Conservation (phyloP, 2,113 vertebrate species). For the Regulus satrapa region DNA sequence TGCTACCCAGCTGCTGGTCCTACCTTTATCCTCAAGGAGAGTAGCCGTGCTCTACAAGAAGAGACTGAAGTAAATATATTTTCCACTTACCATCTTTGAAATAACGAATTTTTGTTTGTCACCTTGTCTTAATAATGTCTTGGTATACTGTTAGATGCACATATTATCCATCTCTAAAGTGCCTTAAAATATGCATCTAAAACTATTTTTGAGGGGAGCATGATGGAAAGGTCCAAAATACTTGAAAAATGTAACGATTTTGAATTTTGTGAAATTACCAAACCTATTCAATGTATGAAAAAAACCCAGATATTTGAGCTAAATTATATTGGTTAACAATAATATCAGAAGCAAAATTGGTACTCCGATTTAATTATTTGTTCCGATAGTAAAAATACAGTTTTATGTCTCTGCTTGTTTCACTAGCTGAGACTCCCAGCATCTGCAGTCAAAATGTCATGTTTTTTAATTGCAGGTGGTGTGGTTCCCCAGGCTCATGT, state of each 20-base stretch:
- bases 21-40: neutral
- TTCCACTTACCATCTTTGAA: neutral
- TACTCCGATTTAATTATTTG: neutral
- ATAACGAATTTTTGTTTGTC: neutral
- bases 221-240: neutral
- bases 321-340: neutral
- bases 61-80: neutral
- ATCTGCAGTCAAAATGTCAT: neutral
- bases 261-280: neutral
- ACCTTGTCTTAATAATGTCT: neutral
- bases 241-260: neutral
- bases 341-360: neutral
- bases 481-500: neutral
- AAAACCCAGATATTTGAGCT: neutral
- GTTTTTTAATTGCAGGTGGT: neutral
- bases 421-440: neutral
- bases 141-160: neutral
- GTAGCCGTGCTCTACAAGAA: neutral
- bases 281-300: neutral
- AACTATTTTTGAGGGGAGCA: neutral
- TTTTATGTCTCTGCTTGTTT: neutral
- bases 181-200: neutral
- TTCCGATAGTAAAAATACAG: neutral
- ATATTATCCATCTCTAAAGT: neutral
- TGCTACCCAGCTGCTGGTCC: neutral